A percentile compares a stretch with the other conserved stretches of the same genome.
Evolutionary conservation across 2,797 vertebrate genomes (phyloP).

Genomic region (Parauchenoglanis ngamensis): DNA sequence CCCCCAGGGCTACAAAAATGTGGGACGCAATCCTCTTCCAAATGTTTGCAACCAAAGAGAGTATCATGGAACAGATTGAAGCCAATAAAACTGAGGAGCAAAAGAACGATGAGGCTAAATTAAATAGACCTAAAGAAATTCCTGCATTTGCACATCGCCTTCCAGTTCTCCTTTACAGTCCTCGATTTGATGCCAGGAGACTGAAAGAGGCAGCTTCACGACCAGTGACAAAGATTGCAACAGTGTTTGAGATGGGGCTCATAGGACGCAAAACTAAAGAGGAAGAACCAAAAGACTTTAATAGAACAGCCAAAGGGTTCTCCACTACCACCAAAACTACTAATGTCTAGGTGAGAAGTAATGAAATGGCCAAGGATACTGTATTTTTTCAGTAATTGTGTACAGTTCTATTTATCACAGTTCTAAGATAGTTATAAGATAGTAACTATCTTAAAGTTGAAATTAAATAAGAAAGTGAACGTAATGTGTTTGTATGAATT

Average conservation of each 20-base stretch:
- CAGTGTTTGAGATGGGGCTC: slow-evolving; percentile 78
- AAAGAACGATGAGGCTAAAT: slow-evolving; percentile 42
- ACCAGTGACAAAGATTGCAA: slow-evolving; percentile 77
- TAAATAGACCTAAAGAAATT: slow-evolving; percentile 62
- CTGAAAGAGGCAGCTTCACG: slow-evolving; percentile 84
- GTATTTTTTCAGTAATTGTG: slow-evolving; percentile 58
- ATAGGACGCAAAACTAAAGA: slow-evolving; percentile 75
- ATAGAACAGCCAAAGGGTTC: slow-evolving; percentile 88
- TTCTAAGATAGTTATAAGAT: not conserved
- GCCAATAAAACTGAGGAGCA: slow-evolving; percentile 69
- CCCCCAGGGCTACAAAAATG: slow-evolving; percentile 81
- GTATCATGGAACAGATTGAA: slow-evolving; percentile 74
- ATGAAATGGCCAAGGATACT: slow-evolving; percentile 47
- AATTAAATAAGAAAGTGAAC: slow-evolving; percentile 23
- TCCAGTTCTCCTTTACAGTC: slow-evolving; percentile 87
- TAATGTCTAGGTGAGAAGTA: slow-evolving; percentile 42
- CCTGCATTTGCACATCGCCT: slow-evolving; percentile 73
- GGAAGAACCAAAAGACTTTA: slow-evolving; percentile 87
- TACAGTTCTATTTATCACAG: slow-evolving; percentile 64
- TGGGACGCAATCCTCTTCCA: slow-evolving; percentile 94
- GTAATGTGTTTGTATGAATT: slow-evolving; percentile 27
- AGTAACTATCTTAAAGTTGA: slow-evolving; percentile 18
- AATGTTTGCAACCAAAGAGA: slow-evolving; percentile 81
- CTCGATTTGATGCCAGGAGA: slow-evolving; percentile 89
- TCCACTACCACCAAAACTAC: slow-evolving; percentile 60